Evolutionary conservation across 2,797 vertebrate genomes (phyloP), one percentile per base, ranked within the genome.

Genomic region (Hyperoplus immaculatus): DNA sequence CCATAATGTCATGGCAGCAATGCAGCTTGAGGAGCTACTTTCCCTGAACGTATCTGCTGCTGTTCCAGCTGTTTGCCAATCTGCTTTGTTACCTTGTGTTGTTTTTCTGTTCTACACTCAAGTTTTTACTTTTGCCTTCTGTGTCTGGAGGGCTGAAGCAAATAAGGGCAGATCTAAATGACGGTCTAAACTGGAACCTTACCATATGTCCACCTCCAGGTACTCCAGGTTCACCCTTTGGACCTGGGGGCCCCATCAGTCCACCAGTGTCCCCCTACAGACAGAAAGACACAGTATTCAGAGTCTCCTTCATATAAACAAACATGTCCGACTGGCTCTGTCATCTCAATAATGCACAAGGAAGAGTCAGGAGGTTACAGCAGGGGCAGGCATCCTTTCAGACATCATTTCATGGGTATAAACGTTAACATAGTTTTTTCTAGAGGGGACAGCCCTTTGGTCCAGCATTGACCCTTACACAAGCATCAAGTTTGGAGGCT

Each of bases 151-250:
- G 49, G 16, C 38, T 41, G 21, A 69, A 63, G 21, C 13, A 8
- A 62, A 68, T 18, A 51, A 62, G 39, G 56, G 70, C 43, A 70
- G 47, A 56, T 41, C 11, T 75, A 80, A 75, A 8, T 71, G 46
- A 51, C 45, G 43, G 46, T 77, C 42, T 71, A 64, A 63, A 72
- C 45, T 72, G 38, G 11, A 76, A 93, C 96, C 90, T 29, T 92
- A 99, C 98, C 80, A 94, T 92, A 87, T 90, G 90, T 83, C 94
- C 96, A 81, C 83, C 88, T 82, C 96, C 96, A 63, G 96, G 95
- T 85, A 95, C 95, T 49, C 97, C 97, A 61, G 94, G 93, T 66
- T 98, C 97, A 5, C 98, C 98, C 94, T 98, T 98, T 47, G 95
- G 95, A 87, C 98, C 98, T 46, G 95, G 95, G 63, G 92, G 91